phyloP scores from a whole-genome alignment of 2,888 invertebrate species.

The Cantharis lateralis region DNA sequence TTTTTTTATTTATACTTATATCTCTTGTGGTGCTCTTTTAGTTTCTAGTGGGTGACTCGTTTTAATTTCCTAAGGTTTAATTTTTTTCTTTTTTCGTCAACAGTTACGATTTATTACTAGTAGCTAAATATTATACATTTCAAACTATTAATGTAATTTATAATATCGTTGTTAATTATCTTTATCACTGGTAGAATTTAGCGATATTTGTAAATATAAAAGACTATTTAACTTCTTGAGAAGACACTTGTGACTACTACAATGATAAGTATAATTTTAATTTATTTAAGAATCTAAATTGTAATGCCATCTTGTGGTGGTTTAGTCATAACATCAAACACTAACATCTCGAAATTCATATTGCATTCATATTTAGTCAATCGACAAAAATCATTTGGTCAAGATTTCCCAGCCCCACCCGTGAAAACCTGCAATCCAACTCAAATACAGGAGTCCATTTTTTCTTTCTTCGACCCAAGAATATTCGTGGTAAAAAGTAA shows the following conservation, averaged over 20 bases:
- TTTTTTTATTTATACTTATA: not conserved
- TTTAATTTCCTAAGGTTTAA: not conserved
- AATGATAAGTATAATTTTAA: not conserved
- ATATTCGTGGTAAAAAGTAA: not conserved
- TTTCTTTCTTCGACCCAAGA: not conserved
- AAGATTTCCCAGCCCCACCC: not conserved
- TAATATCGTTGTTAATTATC: not conserved
- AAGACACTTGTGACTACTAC: not conserved
- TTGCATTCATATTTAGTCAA: not conserved
- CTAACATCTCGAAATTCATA: not conserved
- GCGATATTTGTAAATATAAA: not conserved
- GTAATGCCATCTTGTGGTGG: not conserved
- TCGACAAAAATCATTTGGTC: not conserved
- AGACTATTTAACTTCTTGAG: not conserved
- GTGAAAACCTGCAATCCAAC: not conserved
- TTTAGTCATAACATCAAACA: not conserved
- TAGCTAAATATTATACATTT: not conserved
- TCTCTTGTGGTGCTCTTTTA: not conserved
- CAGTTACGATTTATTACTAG: not conserved
- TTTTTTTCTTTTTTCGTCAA: not conserved
- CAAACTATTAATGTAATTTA: not conserved
- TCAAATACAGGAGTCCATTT: not conserved
- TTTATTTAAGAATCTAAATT: not conserved
- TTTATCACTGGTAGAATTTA: not conserved
- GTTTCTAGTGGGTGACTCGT: not conserved